These are phyloP conservation scores for Chelonus formosanus DNA, from an alignment of 2,888 invertebrate genomes.

Conservation along the genomic window DNA sequence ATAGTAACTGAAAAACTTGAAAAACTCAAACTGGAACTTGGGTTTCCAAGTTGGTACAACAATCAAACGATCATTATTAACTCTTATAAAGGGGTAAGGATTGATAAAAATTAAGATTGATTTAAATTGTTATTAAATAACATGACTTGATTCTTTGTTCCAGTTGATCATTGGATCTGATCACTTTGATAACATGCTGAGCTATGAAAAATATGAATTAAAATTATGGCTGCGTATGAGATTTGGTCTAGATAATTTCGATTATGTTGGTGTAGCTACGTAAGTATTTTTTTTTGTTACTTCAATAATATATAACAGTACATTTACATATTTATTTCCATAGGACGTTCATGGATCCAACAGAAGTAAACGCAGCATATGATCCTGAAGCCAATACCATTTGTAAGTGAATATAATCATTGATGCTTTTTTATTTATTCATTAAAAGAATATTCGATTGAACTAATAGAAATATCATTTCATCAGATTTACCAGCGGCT, in stretches of 20 bases:
- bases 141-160: too few species aligned
- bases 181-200: constrained; percentile 34
- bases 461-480: constrained; percentile 8
- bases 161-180: constrained; percentile 33
- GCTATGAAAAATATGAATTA: constrained; percentile 23
- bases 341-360: background rate
- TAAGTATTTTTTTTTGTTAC: too few species aligned
- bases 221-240: constrained; percentile 11
- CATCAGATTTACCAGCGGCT: constrained; percentile 20
- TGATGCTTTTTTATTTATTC: background rate
- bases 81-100: constrained; percentile 67
- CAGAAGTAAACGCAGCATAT: constrained; percentile 2
- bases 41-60: constrained; percentile 69
- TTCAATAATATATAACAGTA: too few species aligned
- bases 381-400: background rate
- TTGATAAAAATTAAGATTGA: background rate
- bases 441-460: background rate
- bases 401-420: background rate
- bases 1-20: constrained; percentile 67
- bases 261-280: too few species aligned
- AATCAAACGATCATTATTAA: constrained; percentile 66
- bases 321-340: background rate
- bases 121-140: too few species aligned
- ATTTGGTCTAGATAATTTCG: background rate
- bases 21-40: constrained; percentile 67